phyloP scores from a whole-genome alignment of 2,113 vertebrate genomes.

The Lamprotornis superbus region DNA sequence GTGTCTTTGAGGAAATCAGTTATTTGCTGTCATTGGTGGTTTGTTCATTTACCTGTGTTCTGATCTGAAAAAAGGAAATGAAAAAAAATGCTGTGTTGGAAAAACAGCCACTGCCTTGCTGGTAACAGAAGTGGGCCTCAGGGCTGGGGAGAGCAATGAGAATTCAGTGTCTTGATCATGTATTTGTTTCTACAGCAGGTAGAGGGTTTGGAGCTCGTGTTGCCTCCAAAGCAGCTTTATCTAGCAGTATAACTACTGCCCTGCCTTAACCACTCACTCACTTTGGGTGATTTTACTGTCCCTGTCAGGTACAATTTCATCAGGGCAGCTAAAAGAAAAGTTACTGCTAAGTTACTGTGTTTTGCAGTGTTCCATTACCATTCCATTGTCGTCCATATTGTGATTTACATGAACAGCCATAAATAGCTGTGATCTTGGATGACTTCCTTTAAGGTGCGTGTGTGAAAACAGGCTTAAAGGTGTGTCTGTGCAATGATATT shows the following conservation, averaged over 20 bases:
- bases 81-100: not conserved
- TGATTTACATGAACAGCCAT: slow-evolving; percentile 43
- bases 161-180: not conserved
- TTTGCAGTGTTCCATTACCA: not conserved
- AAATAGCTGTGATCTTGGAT: slow-evolving; percentile 70
- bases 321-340: not conserved
- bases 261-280: not conserved
- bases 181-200: not conserved
- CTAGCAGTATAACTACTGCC: not conserved
- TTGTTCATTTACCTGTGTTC: not conserved
- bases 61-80: not conserved
- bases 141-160: not conserved
- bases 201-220: not conserved
- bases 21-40: not conserved
- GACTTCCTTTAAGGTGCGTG: slow-evolving; percentile 34
- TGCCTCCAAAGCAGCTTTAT: slow-evolving; percentile 6
- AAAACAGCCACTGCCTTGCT: not conserved
- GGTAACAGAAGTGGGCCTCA: not conserved
- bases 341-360: not conserved
- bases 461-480: slow-evolving; percentile 40
- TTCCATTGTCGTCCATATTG: not conserved
- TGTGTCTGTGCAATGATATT: not conserved
- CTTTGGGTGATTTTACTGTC: not conserved
- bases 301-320: not conserved
- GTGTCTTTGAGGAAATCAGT: not conserved